These are phyloP conservation scores for Stenolophus ochropezus DNA, from an alignment of 2,888 invertebrate species.

Conservation along the genomic window DNA sequence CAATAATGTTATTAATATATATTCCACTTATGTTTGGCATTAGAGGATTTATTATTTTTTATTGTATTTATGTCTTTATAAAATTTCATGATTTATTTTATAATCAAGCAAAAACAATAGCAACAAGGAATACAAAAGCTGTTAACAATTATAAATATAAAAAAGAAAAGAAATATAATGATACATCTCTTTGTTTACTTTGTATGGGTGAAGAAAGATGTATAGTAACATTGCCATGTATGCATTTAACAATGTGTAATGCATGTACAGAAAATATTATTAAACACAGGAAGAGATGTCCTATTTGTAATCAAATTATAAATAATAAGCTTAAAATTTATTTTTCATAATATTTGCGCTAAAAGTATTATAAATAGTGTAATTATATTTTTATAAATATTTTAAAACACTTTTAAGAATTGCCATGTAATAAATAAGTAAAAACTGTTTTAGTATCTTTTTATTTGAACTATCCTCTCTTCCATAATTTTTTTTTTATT, in stretches of 20 bases:
- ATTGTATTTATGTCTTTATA: not conserved
- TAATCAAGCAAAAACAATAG: not conserved
- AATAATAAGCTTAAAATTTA: not conserved
- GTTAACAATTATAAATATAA: too few species aligned
- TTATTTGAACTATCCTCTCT: not conserved
- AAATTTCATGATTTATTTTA: conserved; percentile 8
- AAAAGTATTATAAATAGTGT: not conserved
- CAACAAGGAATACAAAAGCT: not conserved
- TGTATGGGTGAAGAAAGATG: conserved; percentile 34
- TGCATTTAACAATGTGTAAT: conserved; percentile 20
- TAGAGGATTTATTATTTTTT: not conserved
- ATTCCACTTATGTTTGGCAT: conserved; percentile 5
- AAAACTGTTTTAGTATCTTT: too few species aligned
- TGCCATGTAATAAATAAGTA: not conserved
- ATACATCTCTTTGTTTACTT: conserved; percentile 5
- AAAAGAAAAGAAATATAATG: not conserved
- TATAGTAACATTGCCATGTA: conserved; percentile 20
- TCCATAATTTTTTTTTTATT: not conserved
- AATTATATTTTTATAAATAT: not conserved
- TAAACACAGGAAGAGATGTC: not conserved
- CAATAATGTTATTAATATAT: too few species aligned
- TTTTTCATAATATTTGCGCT: not conserved
- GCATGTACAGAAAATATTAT: not conserved
- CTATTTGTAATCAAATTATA: conserved; percentile 36
- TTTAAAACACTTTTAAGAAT: not conserved